phyloP scores from a whole-genome alignment of 2,888 invertebrate genomes.

The Scaptomyza cyrtandrae region DNA sequence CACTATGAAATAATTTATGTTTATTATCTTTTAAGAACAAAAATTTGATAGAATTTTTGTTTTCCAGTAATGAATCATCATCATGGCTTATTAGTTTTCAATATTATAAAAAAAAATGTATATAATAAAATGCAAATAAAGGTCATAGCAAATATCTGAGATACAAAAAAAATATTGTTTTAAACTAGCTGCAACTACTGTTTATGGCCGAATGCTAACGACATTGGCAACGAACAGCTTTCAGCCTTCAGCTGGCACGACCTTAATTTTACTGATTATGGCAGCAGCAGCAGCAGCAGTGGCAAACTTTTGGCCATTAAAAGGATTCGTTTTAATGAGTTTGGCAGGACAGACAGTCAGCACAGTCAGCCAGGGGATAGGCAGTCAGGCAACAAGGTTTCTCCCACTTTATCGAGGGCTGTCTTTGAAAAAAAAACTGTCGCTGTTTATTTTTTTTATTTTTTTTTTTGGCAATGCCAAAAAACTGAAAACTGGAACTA shows the following conservation, averaged over 20 bases:
- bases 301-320: conserved; percentile 77
- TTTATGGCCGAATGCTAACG: conserved; percentile 62
- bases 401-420: conserved; percentile 45
- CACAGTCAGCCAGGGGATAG: conserved; percentile 27
- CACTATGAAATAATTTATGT: too few relatives aligned
- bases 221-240: conserved; percentile 68
- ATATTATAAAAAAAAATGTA: not conserved
- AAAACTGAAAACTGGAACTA: conserved; percentile 27
- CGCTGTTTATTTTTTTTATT: conserved; percentile 64
- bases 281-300: conserved; percentile 40
- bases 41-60: too few relatives aligned
- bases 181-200: conserved; percentile 37
- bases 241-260: conserved; percentile 69
- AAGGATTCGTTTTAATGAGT: conserved; percentile 79
- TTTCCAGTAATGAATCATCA: conserved; percentile 23
- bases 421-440: conserved; percentile 68
- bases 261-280: conserved; percentile 78
- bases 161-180: conserved; percentile 7
- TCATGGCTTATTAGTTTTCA: conserved; percentile 16
- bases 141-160: conserved; percentile 27
- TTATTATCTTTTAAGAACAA: too few relatives aligned
- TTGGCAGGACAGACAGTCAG: conserved; percentile 61
- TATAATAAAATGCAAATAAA: conserved; percentile 18
- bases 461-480: conserved; percentile 53
- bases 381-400: conserved; percentile 46